phyloP scores from a whole-genome alignment of 2,113 vertebrate genomes.

The Halcyon senegalensis region DNA sequence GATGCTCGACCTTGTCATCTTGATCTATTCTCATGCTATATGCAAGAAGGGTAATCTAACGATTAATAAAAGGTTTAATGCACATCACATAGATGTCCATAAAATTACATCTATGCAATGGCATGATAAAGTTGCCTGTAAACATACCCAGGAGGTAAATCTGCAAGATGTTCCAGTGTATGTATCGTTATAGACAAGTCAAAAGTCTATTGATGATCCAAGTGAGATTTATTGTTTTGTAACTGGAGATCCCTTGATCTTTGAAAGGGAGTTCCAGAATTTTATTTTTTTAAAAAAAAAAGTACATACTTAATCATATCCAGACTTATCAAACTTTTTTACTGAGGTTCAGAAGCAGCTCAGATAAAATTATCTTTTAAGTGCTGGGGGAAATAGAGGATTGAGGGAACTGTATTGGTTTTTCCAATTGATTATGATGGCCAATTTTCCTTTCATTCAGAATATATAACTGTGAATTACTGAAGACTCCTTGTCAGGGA shows the following conservation, averaged over 20 bases:
- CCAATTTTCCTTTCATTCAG: neutral
- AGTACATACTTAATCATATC: neutral
- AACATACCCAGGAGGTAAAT: neutral
- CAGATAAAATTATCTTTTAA: neutral
- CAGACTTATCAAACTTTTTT: neutral
- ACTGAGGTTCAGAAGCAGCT: neutral
- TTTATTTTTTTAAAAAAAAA: neutral
- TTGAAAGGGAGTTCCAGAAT: neutral
- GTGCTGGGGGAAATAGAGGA: neutral
- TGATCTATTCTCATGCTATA: conserved; percentile 21
- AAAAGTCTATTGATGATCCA: neutral
- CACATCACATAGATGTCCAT: neutral
- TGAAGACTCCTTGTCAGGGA: neutral
- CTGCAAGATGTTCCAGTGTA: neutral
- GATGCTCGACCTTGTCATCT: conserved; percentile 18
- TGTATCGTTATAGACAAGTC: neutral
- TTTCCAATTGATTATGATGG: neutral
- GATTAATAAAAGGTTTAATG: conserved; percentile 54
- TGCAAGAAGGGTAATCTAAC: conserved; percentile 23
- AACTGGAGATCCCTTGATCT: conserved; percentile 1
- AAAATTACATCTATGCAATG: conserved; percentile 33
- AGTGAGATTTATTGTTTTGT: neutral
- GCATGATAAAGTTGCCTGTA: neutral
- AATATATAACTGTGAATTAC: neutral
- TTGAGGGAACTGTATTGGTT: neutral